Percentiles rank a stretch among this genome's conserved stretches.
phyloP scores from a whole-genome alignment of 2,113 vertebrate species.

The Cyanistes caeruleus region DNA sequence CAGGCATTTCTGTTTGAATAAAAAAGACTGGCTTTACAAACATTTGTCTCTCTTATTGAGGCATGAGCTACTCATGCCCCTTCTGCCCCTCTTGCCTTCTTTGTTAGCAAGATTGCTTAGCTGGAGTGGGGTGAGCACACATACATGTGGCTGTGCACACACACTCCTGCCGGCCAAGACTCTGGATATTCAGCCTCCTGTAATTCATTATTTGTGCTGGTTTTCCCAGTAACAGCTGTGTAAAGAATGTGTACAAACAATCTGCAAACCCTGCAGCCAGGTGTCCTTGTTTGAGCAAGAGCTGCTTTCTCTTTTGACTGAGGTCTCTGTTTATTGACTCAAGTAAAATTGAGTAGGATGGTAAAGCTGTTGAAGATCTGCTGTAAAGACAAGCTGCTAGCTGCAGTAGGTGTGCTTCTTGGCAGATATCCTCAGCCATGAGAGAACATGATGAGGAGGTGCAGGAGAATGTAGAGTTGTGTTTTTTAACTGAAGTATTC shows the following conservation, averaged over 20 bases:
- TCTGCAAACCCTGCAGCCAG: slow-evolving; percentile 6
- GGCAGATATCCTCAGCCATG: slow-evolving; percentile 24
- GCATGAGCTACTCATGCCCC: background rate
- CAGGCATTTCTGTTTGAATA: background rate
- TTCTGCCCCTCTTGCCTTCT: background rate
- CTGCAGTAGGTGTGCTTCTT: slow-evolving; percentile 45
- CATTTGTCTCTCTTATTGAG: background rate
- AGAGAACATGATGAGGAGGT: slow-evolving; percentile 27
- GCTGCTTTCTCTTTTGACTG: background rate
- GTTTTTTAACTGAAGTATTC: slow-evolving; percentile 50
- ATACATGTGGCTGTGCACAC: background rate
- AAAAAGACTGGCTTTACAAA: background rate
- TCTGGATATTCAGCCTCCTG: background rate
- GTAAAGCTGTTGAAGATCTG: slow-evolving; percentile 41
- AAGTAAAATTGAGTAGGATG: background rate
- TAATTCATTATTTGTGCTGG: background rate
- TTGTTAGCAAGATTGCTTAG: background rate
- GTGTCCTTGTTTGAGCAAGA: slow-evolving; percentile 26
- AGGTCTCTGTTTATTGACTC: slow-evolving; percentile 48
- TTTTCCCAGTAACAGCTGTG: slow-evolving; percentile 29
- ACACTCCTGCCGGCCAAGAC: background rate
- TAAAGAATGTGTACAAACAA: slow-evolving; percentile 14
- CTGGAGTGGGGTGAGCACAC: background rate
- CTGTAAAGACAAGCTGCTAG: slow-evolving; percentile 20
- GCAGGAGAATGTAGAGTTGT: background rate